phyloP scores from a whole-genome alignment of 2,888 invertebrate species.

The Eucriotettix oculatus region DNA sequence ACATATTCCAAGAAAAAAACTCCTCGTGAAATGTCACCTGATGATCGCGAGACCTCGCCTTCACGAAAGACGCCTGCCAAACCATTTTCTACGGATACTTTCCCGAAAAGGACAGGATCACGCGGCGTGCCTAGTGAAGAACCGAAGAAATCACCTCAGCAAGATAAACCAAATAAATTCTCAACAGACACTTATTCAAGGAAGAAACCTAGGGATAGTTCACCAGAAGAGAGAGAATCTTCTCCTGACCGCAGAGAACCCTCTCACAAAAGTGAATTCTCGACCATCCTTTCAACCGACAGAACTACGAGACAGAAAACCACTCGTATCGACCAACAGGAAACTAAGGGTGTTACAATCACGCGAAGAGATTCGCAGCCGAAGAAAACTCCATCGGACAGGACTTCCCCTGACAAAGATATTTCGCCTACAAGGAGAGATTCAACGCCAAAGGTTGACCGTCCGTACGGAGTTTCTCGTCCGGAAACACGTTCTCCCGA shows the following conservation, averaged over 20 bases:
- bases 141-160: not conserved
- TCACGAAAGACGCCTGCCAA: not conserved
- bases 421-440: not conserved
- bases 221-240: constrained; percentile 1
- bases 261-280: not conserved
- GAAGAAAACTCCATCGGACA: constrained; percentile 24
- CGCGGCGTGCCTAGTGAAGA: too few species aligned
- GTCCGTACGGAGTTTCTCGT: not conserved
- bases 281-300: not conserved
- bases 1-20: not conserved
- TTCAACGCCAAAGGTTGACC: not conserved
- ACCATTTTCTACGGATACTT: not conserved
- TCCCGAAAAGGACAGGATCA: not conserved
- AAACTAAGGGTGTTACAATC: not conserved
- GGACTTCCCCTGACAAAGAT: constrained; percentile 22
- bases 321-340: too few species aligned
- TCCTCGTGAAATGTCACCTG: not conserved
- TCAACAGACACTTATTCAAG: not conserved
- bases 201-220: not conserved
- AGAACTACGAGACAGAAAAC: too few species aligned
- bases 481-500: not conserved
- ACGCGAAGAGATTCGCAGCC: constrained; percentile 1
- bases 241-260: not conserved
- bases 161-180: too few species aligned
- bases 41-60: not conserved